Base-by-base conservation (phyloP, 2,888 invertebrate species). In the Leptinotarsa juncta region DNA sequence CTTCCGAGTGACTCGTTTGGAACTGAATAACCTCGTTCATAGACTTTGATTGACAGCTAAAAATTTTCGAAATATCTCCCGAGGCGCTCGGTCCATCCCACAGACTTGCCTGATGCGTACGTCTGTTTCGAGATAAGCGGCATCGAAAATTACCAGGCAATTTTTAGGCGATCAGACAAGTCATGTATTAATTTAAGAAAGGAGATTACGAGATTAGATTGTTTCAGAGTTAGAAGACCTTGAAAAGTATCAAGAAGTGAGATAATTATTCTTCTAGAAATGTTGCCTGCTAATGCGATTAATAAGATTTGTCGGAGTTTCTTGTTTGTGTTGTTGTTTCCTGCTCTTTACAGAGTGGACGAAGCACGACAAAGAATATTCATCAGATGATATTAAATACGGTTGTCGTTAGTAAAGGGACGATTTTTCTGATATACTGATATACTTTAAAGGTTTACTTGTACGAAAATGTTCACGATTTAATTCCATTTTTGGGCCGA, bases 11-110 rank as follows among this genome's bases (percentile, higher is more conserved):
- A n/a, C 73, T 67, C 72, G 71, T 74, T 74, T 65, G 67, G 70
- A 79, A 76, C 72, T 74, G 75, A 76, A 73, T 73, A 76, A 78
- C 79, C 75, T 79, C 78, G 78, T 78, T 78, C 74, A 78, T 74
- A 80, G 80, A 79, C 77, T 79, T 81, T 81, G 81, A 81, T 81
- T 77, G 81, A 81, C 81, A 81, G 80, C 79, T 79, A 70, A 75
- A 77, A 75, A 73, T 77, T 78, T 79, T 78, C 73, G 49, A 74
- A 75, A 71, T 65, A 55, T 65, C 51, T 68, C 79, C 71, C 32
- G 18, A 7, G 78, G 79, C 73, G 12, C n/a, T 71, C 67, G 50
- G 71, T 65, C 71, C 77, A 75, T 75, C 78, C 77, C 75, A 77
- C 73, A 71, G 73, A 65, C 75, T 75, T 60, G 50, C 67, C 70